A percentile compares a stretch with the other conserved stretches of the same genome.
phyloP scores from a whole-genome alignment of 1,140 invertebrate species.

The Danaus melanippus region DNA sequence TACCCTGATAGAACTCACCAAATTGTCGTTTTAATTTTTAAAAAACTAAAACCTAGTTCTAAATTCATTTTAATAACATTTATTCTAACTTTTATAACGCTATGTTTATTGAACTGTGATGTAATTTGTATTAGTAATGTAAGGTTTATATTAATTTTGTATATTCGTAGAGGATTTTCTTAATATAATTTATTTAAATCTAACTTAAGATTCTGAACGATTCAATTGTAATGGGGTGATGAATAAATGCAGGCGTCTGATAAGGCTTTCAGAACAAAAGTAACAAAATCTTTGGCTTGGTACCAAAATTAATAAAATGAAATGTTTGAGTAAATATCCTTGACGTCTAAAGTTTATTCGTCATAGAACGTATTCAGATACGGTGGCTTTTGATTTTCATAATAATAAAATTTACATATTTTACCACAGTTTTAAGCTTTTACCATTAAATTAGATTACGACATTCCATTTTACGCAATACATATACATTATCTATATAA shows the following conservation, averaged over 20 bases:
- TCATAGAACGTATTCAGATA: conserved; percentile 31
- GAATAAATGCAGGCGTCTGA: conserved; percentile 37
- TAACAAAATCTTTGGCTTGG: conserved; percentile 1
- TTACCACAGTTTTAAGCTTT: too few relatives aligned
- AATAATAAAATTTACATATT: too few relatives aligned
- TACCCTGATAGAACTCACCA: conserved; percentile 58
- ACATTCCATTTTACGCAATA: too few relatives aligned
- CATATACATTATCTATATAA: too few relatives aligned
- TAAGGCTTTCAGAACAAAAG: conserved; percentile 6
- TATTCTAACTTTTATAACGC: conserved; percentile 51
- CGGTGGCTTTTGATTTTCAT: conserved; percentile 9
- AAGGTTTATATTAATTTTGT: conserved; percentile 71
- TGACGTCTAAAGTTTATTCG: conserved; percentile 36
- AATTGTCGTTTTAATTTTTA: conserved; percentile 59
- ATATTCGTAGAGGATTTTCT: conserved; percentile 67
- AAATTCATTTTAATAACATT: conserved; percentile 48
- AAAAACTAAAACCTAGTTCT: conserved; percentile 39
- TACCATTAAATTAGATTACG: too few relatives aligned
- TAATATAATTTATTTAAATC: conserved; percentile 68
- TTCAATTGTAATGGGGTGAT: conserved; percentile 33
- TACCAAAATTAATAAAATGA: neutral
- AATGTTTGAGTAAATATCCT: conserved; percentile 5
- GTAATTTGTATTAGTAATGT: conserved; percentile 69
- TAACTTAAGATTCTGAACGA: conserved; percentile 51
- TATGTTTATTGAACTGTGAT: conserved; percentile 72